phyloP scores from a whole-genome alignment of 2,888 invertebrate species.

The Yponomeuta cagnagella region DNA sequence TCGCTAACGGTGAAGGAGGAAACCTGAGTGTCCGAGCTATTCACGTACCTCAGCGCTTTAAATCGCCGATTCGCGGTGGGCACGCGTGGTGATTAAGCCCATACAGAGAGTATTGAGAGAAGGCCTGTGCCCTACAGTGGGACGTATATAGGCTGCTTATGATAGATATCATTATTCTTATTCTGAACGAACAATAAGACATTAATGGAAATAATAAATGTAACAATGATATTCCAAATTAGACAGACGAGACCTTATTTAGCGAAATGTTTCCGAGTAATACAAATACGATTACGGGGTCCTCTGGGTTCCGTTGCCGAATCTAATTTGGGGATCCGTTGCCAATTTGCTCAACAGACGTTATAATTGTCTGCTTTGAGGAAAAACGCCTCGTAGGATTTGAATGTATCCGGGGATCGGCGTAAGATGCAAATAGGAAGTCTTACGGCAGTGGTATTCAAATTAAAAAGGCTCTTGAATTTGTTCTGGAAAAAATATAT shows the following conservation, averaged over 20 bases:
- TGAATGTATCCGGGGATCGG: conserved; percentile 30
- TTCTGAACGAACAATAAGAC: background rate
- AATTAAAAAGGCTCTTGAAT: no score
- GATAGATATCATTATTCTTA: background rate
- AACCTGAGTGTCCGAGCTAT: no score
- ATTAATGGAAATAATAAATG: background rate
- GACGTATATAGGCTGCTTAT: no score
- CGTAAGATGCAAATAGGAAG: background rate
- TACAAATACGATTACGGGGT: conserved; percentile 25
- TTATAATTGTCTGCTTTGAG: conserved; percentile 46
- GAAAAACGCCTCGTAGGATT: conserved; percentile 40
- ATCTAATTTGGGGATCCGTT: conserved; percentile 52
- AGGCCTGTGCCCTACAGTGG: no score
- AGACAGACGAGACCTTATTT: background rate
- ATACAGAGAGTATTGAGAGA: no score
- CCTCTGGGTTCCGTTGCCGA: conserved; percentile 36
- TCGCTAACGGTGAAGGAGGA: no score
- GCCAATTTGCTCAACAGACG: conserved; percentile 37
- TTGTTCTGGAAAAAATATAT: no score
- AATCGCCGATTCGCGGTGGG: no score
- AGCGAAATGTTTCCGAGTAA: conserved; percentile 6
- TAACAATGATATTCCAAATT: background rate
- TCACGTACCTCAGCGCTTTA: no score
- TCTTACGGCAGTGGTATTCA: no score
- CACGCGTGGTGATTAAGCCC: no score